A percentile compares a stretch with the other conserved stretches of the same genome.
Evolutionary conservation across 1,140 invertebrate species (phyloP).

Genomic region (Caenorhabditis remanei): DNA sequence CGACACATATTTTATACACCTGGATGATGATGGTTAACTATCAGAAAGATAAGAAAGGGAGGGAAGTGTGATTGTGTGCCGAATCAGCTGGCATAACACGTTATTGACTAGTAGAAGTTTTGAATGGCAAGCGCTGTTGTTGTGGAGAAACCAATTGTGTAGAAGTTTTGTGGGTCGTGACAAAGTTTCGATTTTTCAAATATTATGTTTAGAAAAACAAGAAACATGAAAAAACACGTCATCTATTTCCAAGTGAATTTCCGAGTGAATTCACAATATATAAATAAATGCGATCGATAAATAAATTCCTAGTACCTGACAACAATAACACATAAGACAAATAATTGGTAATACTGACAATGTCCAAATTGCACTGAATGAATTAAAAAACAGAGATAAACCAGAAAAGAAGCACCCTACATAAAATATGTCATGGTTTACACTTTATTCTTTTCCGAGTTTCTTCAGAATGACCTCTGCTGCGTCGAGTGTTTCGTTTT

Average conservation of each 20-base stretch:
- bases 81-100: background rate
- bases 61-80: background rate
- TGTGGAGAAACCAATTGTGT: no score
- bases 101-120: background rate
- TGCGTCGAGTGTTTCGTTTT: slow-evolving; percentile 73
- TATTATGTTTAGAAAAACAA: no score
- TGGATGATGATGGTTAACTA: slow-evolving; percentile 1
- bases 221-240: no score
- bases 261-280: no score
- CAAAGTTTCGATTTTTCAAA: no score
- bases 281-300: no score
- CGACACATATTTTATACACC: slow-evolving; percentile 42
- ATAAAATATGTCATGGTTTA: no score
- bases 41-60: background rate
- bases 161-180: background rate
- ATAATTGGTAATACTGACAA: no score
- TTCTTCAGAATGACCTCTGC: slow-evolving; percentile 54
- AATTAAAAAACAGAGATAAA: background rate
- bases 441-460: slow-evolving; percentile 22
- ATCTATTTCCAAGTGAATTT: no score
- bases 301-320: no score
- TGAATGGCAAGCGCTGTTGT: background rate
- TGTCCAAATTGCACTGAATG: no score
- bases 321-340: no score
- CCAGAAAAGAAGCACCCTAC: background rate